Evolutionary conservation across 2,888 invertebrate genomes (phyloP), one percentile per base, ranked within the genome.

Genomic region (Chaitophorus viminalis): DNA sequence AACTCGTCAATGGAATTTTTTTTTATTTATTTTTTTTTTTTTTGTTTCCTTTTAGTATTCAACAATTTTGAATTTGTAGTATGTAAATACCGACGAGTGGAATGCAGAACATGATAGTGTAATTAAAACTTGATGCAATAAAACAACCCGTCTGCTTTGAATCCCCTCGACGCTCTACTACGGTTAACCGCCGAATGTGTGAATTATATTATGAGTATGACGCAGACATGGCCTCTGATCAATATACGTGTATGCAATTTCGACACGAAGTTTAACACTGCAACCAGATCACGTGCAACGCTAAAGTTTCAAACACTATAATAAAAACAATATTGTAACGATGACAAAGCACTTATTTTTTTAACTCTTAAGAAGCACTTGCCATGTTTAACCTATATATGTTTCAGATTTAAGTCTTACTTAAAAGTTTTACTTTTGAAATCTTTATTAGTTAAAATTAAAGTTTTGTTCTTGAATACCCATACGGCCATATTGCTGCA

Each of bases 111-210:
- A 68, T 18, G 68, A 68, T n/a, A 8, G 29, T 68, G 39, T 39
- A 81, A 81, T 81, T 81, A 68, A 81, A 81, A 68, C 68, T 11
- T 39, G 14, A 68, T 68, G 39, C 39, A 68, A 68, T 81, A 81
- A 81, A 39, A 81, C n/a, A 33, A 79, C 60, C 60, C 18, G 36
- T 79, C 36, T 33, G 77, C 52, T 25, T 77, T 14, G 17, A 65
- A 65, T 65, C n/a, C 60, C 36, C 65, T 65, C 36, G 79, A 65
- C n/a, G n/a, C 36, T 65, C n/a, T 33, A 33, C 9, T 3, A 21
- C 1, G 18, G 25, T 14, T 33, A 33, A 60, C 33, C n/a, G 14
- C n/a, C 25, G 17, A 78, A 54, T 60, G 60, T 36, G 52, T 21
- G 78, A 78, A 78, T 78, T 25, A 68, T 25, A 31, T 52, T 31